These are phyloP conservation scores for Meloidogyne floridensis DNA, from an alignment of 1,140 invertebrate genomes.

Conservation along the genomic window DNA sequence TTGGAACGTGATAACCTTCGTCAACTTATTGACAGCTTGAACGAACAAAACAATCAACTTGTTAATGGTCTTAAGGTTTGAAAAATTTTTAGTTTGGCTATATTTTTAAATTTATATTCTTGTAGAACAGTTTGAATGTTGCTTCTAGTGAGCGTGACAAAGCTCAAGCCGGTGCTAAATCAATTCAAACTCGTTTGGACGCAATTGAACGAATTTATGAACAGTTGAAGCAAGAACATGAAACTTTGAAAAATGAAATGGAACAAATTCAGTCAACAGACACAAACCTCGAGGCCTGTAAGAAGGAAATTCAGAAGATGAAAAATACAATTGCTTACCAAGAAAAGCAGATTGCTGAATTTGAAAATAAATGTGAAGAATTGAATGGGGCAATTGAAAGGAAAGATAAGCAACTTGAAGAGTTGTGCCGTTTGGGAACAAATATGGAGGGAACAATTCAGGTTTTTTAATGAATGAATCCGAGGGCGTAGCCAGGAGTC, in stretches of 20 bases:
- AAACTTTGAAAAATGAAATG: constrained; percentile 26
- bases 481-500: too few species aligned
- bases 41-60: constrained; percentile 32
- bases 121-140: constrained; percentile 28
- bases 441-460: constrained; percentile 33
- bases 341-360: constrained; percentile 42
- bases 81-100: not conserved
- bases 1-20: constrained; percentile 46
- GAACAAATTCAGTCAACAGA: constrained; percentile 30
- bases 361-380: constrained; percentile 31
- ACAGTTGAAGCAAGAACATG: constrained; percentile 32
- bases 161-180: constrained; percentile 20
- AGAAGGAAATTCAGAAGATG: constrained; percentile 43
- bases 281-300: constrained; percentile 38
- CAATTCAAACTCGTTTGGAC: constrained; percentile 27
- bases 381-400: constrained; percentile 25
- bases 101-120: not conserved
- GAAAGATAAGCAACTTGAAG: constrained; percentile 33
- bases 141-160: constrained; percentile 32
- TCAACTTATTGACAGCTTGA: constrained; percentile 37
- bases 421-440: constrained; percentile 23
- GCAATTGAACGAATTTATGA: constrained; percentile 29
- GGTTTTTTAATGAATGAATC: not conserved
- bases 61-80: constrained; percentile 34
- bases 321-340: constrained; percentile 39